A percentile compares a stretch with the other conserved stretches of the same genome.
Conservation (phyloP, 1,140 invertebrate genomes). For the Nilaparvata lugens region DNA sequence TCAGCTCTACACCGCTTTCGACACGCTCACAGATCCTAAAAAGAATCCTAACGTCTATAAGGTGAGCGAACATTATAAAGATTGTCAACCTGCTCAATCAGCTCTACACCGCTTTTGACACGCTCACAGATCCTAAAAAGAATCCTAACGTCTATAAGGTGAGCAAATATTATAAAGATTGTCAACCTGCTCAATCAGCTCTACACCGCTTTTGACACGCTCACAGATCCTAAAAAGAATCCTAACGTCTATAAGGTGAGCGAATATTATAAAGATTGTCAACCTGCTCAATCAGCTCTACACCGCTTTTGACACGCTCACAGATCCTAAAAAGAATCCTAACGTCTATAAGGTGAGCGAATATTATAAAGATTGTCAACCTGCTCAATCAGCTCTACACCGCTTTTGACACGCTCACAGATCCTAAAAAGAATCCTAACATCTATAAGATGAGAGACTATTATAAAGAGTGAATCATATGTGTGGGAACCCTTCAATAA, state of each 20-base stretch:
- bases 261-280: constrained; percentile 87
- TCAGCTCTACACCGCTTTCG: constrained; percentile 82
- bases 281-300: constrained; percentile 85
- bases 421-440: constrained; percentile 82
- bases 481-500: no score
- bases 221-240: constrained; percentile 85
- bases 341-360: constrained; percentile 87
- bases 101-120: constrained; percentile 84
- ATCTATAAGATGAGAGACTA: no score
- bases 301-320: constrained; percentile 82
- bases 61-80: constrained; percentile 82
- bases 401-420: constrained; percentile 82
- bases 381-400: constrained; percentile 88
- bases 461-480: constrained; percentile 95
- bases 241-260: constrained; percentile 90
- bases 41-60: constrained; percentile 91
- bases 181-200: constrained; percentile 84
- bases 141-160: constrained; percentile 95
- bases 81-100: constrained; percentile 86
- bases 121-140: constrained; percentile 79
- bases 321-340: constrained; percentile 82
- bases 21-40: constrained; percentile 83
- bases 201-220: constrained; percentile 82
- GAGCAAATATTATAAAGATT: constrained; percentile 77
- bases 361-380: constrained; percentile 90